Evolutionary conservation across 2,113 vertebrate species (phyloP).

Genomic region (Rutilus rutilus): DNA sequence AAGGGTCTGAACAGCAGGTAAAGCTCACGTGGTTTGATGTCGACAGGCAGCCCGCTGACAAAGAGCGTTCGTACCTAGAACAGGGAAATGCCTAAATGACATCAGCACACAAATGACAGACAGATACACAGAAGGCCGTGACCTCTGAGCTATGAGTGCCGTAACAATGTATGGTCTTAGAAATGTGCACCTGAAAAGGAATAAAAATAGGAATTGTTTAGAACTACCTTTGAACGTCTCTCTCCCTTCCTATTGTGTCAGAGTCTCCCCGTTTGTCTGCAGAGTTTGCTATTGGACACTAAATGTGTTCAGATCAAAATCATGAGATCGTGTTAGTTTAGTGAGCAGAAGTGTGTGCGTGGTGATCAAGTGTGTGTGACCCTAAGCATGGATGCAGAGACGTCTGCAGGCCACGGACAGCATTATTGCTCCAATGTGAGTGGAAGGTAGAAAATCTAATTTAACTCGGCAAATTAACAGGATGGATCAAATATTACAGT

Average conservation of each 20-base stretch:
- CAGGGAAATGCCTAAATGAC: conserved; percentile 43
- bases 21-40: conserved; percentile 89
- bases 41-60: conserved; percentile 89
- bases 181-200: conserved; percentile 30
- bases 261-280: conserved; percentile 32
- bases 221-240: conserved; percentile 48
- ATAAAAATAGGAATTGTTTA: neutral
- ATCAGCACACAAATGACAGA: conserved; percentile 9
- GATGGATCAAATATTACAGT: conserved; percentile 44
- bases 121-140: neutral
- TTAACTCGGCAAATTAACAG: conserved; percentile 41
- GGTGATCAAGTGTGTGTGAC: conserved; percentile 53
- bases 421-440: conserved; percentile 35
- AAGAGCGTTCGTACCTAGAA: conserved; percentile 87
- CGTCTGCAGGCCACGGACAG: conserved; percentile 38
- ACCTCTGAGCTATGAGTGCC: conserved; percentile 12
- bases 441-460: conserved; percentile 39
- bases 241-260: conserved; percentile 51
- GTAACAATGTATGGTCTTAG: neutral
- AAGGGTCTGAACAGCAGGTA: conserved; percentile 89
- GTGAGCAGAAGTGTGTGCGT: conserved; percentile 54
- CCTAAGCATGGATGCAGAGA: conserved; percentile 51
- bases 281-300: conserved; percentile 40
- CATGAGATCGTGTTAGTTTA: conserved; percentile 56
- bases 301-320: conserved; percentile 46